Evolutionary conservation across 1,140 invertebrate genomes (phyloP), one percentile per base, ranked within the genome.

Genomic region (Hylaeus anthracinus): DNA sequence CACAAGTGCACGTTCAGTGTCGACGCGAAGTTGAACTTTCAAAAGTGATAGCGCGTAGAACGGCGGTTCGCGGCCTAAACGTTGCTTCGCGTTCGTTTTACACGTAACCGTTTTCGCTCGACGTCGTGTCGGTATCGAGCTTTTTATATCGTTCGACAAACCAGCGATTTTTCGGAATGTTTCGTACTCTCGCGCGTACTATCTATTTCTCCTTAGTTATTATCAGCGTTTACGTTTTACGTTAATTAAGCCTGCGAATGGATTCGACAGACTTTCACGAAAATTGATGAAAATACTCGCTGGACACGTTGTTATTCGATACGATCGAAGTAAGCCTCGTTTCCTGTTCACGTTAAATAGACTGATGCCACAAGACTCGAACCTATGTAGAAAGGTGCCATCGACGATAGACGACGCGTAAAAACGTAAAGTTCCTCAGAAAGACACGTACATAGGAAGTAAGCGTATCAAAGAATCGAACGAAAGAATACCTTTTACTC

Each of bases 1-100:
- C 95, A 95, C 88, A 91, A 90, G 66, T 88, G 82, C 73, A 84
- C 86, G n/a, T 85, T 89, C 70, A 84, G 78, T 72, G 67, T 87
- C 73, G 84, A 90, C 79, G 86, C 87, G 1, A 87, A 90, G 69
- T 76, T 88, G 43, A 91, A 85, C 51, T 84, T 88, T 83, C 83
- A 83, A 86, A 86, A 91, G 82, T 84, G 76, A 86, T 78, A 39
- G 56, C 12, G 5, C 65, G 55, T 72, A n/a, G 53, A 58, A 58
- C 2, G 2, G 14, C n/a, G 56, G 53, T 4, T 2, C 5, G 15
- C 45, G 6, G 0, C 6, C 6, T 45, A 51, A 51, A 51, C 51
- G 51, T 51, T 26, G 26, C 26, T 10, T 51, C 51, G 5, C 72
- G 8, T 73, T 63, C 9, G 1, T 51, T 37, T 14, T 6, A 14